Evolutionary conservation across 1,140 invertebrate species (phyloP).

Genomic region (Drosophila insularis): DNA sequence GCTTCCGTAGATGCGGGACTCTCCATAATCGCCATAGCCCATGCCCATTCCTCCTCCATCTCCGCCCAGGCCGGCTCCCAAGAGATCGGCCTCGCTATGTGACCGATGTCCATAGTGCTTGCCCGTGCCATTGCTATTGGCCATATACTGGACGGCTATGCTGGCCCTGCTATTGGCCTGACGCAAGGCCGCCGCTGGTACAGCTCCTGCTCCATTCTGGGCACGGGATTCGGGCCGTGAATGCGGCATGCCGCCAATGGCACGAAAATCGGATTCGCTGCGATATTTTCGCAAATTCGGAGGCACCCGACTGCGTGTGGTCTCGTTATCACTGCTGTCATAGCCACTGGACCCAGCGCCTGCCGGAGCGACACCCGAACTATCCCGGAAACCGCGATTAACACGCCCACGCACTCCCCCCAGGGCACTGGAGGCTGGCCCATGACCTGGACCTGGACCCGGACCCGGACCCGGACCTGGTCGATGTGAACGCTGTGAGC

Average conservation of each 20-base stretch:
- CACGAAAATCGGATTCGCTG: constrained; percentile 92
- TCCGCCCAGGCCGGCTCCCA: constrained; percentile 60
- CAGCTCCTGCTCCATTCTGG: constrained; percentile 49
- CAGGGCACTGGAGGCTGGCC: constrained; percentile 61
- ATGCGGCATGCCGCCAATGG: constrained; percentile 82
- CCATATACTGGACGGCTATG: constrained; percentile 74
- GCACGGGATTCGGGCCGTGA: constrained; percentile 78
- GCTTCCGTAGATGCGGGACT: constrained; percentile 70
- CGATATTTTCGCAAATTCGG: constrained; percentile 87
- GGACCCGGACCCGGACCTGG: constrained; percentile 81
- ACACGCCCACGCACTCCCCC: constrained; percentile 80
- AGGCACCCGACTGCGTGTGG: constrained; percentile 84
- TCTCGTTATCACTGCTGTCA: constrained; percentile 90
- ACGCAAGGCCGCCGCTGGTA: constrained; percentile 67
- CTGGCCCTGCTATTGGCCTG: constrained; percentile 81
- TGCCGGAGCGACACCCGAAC: constrained; percentile 55
- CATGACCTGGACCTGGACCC: constrained; percentile 70
- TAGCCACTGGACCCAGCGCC: constrained; percentile 89
- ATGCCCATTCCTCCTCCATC: constrained; percentile 36
- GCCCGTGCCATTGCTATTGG: constrained; percentile 57
- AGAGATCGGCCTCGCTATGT: constrained; percentile 81
- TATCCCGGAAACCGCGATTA: constrained; percentile 79
- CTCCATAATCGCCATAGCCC: constrained; percentile 63
- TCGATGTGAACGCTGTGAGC: constrained; percentile 84
- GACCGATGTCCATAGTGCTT: constrained; percentile 81